Evolutionary conservation across 1,140 invertebrate species (phyloP).

Genomic region (Diachasmimorpha longicaudata): DNA sequence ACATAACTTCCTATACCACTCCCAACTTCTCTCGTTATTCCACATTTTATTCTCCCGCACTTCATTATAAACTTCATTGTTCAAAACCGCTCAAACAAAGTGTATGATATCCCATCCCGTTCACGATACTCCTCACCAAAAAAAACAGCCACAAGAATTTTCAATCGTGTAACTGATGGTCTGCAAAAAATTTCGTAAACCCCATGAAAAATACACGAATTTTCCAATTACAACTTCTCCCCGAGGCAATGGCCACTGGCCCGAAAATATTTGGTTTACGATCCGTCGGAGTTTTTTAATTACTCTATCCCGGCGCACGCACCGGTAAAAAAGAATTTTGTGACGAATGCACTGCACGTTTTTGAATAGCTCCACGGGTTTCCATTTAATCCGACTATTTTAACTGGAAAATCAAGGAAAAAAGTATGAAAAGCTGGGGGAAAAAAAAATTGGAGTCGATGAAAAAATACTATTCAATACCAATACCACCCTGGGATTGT

Average conservation of each 20-base stretch:
- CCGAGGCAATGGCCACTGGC: neutral
- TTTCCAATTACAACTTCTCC: slow-evolving; percentile 15
- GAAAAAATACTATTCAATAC: neutral
- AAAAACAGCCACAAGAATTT: neutral
- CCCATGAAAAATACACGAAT: neutral
- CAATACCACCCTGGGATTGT: neutral
- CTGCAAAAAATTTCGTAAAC: neutral
- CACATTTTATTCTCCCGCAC: too few relatives aligned
- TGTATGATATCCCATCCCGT: neutral
- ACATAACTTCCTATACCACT: too few relatives aligned
- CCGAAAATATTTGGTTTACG: slow-evolving; percentile 26
- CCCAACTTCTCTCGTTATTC: too few relatives aligned
- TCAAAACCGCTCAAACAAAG: neutral
- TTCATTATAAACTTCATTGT: too few relatives aligned
- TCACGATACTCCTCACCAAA: too few relatives aligned
- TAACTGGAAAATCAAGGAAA: neutral
- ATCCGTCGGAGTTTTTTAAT: slow-evolving; percentile 24
- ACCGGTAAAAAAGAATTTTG: neutral
- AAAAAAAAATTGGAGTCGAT: neutral
- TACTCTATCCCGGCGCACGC: slow-evolving; percentile 4
- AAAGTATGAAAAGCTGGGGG: neutral
- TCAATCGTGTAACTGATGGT: neutral
- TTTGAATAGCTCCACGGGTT: neutral
- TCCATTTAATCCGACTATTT: neutral
- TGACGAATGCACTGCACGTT: neutral